Conservation (phyloP, 1,140 invertebrate species). For the Euura saliciscinereae region DNA sequence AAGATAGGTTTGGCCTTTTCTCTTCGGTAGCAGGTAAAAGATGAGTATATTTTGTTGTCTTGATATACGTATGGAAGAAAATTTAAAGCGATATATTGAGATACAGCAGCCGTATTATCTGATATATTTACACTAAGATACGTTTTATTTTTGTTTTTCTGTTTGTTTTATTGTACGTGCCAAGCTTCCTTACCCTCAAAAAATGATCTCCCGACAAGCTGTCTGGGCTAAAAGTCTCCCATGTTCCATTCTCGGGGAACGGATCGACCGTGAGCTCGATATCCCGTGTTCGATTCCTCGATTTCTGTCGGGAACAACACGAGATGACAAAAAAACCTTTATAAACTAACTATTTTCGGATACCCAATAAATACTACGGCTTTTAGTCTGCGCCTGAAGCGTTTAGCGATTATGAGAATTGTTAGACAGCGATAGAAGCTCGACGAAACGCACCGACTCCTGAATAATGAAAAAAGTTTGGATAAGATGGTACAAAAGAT, state of each 20-base stretch:
- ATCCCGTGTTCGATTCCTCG: slow-evolving; percentile 57
- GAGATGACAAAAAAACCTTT: slow-evolving; percentile 23
- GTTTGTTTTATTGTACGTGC: slow-evolving; percentile 3
- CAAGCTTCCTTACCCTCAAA: slow-evolving; percentile 59
- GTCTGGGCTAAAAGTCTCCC: slow-evolving; percentile 66
- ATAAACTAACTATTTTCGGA: background rate
- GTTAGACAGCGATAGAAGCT: too few species aligned
- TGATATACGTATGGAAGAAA: too few species aligned
- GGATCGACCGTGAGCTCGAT: slow-evolving; percentile 61
- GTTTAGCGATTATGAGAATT: too few species aligned
- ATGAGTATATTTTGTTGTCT: too few species aligned
- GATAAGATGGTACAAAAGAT: too few species aligned
- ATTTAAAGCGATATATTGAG: slow-evolving; percentile 18
- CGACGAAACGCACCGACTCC: too few species aligned
- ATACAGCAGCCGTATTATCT: background rate
- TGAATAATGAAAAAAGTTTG: too few species aligned
- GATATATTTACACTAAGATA: slow-evolving; percentile 13
- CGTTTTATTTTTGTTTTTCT: background rate
- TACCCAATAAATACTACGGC: slow-evolving; percentile 15
- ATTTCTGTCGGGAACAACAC: slow-evolving; percentile 59
- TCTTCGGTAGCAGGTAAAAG: too few species aligned
- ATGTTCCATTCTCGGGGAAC: slow-evolving; percentile 66
- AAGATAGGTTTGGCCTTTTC: too few species aligned
- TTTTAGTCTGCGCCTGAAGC: slow-evolving; percentile 32
- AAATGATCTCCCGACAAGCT: slow-evolving; percentile 61